Evolutionary conservation across 2,113 vertebrate genomes (phyloP), one percentile per base, ranked within the genome.

Genomic region (Oophaga pumilio): DNA sequence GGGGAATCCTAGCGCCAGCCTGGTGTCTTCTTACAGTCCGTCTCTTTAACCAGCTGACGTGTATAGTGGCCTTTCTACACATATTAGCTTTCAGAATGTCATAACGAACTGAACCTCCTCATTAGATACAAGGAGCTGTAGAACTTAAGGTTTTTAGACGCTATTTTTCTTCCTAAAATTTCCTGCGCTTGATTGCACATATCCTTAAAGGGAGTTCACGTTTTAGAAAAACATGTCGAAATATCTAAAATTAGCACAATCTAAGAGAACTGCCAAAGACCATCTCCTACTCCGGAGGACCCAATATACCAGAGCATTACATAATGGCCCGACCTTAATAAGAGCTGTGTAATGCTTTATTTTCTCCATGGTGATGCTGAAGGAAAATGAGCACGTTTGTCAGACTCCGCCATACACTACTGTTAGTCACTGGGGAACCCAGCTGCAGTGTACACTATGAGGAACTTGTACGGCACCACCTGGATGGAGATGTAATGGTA

Each of bases 1-100:
- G 78, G 86, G 64, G 66, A 87, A 87, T 87, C 78, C 86, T 87
- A 87, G 71, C 68, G 62, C 66, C 22, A 59, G 78, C 18, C 24
- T 81, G 66, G 86, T 87, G 86, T 87, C 86, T 87, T 87, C 78
- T 87, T 87, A 87, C 86, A 87, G 52, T 71, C 60, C 81, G 43
- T 76, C 71, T 53, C 66, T 79, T 80, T 82, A 87, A 80, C 60
- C 24, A 87, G 26, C 77, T 82, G 59, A 76, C 79, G 85, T 86
- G 79, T 24, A 86, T 49, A 50, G 62, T 79, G 76, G 76, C 76
- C 85, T 79, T 86, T 86, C 85, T 86, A 24, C 9, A 56, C 43
- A 69, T 56, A 79, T 79, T 68, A 22, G 15, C 74, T 78, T 86
- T 85, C 56, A 60, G 69, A 71, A 69, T 85, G 66, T 71, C 68